Conservation (phyloP, 2,888 invertebrate genomes). For the Apeira syringaria region DNA sequence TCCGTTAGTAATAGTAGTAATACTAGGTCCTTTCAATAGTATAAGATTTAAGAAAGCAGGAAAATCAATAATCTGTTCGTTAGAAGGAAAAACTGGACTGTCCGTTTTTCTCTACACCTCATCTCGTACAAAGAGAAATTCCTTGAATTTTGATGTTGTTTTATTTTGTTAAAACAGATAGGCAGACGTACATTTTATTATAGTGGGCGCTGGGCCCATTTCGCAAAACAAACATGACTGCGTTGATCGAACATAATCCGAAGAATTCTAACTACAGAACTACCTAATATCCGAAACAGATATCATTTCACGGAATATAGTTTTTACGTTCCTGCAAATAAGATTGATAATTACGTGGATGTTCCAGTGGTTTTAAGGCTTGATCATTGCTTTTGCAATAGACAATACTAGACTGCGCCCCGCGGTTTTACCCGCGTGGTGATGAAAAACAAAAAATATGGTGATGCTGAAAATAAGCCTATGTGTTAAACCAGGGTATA, state of each 20-base stretch:
- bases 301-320: constrained; percentile 2
- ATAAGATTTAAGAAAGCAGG: too few relatives aligned
- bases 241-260: constrained; percentile 8
- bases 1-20: too few relatives aligned
- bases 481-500: too few relatives aligned
- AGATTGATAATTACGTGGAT: too few relatives aligned
- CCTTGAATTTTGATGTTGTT: background rate
- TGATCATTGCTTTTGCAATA: too few relatives aligned
- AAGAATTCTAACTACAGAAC: constrained; percentile 13
- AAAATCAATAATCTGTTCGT: background rate
- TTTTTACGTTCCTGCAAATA: too few relatives aligned
- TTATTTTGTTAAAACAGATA: constrained; percentile 11
- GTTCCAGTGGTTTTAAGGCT: too few relatives aligned
- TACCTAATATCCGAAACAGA: constrained; percentile 4
- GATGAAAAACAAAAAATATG: too few relatives aligned
- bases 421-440: too few relatives aligned
- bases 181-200: constrained; percentile 8
- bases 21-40: too few relatives aligned
- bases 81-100: constrained; percentile 8
- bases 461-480: too few relatives aligned
- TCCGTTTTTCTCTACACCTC: background rate
- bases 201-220: constrained; percentile 1
- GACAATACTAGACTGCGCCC: too few relatives aligned
- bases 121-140: background rate
- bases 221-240: constrained; percentile 12